Percentiles rank a stretch among this genome's conserved stretches.
phyloP scores from a whole-genome alignment of 2,888 invertebrate species.

The Drosophila stalkeri region DNA sequence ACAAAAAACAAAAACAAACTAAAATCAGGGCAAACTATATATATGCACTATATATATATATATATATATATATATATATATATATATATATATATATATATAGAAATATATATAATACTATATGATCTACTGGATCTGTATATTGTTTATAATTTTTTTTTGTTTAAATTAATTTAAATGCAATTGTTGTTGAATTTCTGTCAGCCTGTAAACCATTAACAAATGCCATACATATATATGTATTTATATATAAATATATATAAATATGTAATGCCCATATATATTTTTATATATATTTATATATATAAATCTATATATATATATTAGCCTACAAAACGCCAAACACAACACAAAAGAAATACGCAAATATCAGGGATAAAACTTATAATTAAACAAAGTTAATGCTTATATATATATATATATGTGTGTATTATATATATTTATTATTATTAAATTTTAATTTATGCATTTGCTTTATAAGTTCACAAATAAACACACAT shows the following conservation, averaged over 20 bases:
- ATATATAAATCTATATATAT: slow-evolving; percentile 24
- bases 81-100: slow-evolving; percentile 6
- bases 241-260: slow-evolving; percentile 46
- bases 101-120: not conserved
- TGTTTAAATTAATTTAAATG: slow-evolving; percentile 16
- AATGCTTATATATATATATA: slow-evolving; percentile 8
- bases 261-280: slow-evolving; percentile 1
- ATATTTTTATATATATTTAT: slow-evolving; percentile 21
- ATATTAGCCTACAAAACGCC: slow-evolving; percentile 63
- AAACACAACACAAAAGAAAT: slow-evolving; percentile 47
- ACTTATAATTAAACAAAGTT: slow-evolving; percentile 34
- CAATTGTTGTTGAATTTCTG: slow-evolving; percentile 40
- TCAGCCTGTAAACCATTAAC: slow-evolving; percentile 35
- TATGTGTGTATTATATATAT: slow-evolving; percentile 18
- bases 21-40: slow-evolving; percentile 17
- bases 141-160: slow-evolving; percentile 40
- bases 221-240: slow-evolving; percentile 67
- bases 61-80: slow-evolving; percentile 13
- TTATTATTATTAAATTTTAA: slow-evolving; percentile 53
- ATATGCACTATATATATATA: not conserved
- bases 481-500: slow-evolving; percentile 21
- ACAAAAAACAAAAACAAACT: slow-evolving; percentile 15
- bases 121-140: slow-evolving; percentile 24
- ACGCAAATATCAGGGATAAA: slow-evolving; percentile 68
- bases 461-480: slow-evolving; percentile 42